A percentile compares a stretch with the other conserved stretches of the same genome.
Evolutionary conservation across 2,888 invertebrate species (phyloP).

Genomic region (Bugula neritina): DNA sequence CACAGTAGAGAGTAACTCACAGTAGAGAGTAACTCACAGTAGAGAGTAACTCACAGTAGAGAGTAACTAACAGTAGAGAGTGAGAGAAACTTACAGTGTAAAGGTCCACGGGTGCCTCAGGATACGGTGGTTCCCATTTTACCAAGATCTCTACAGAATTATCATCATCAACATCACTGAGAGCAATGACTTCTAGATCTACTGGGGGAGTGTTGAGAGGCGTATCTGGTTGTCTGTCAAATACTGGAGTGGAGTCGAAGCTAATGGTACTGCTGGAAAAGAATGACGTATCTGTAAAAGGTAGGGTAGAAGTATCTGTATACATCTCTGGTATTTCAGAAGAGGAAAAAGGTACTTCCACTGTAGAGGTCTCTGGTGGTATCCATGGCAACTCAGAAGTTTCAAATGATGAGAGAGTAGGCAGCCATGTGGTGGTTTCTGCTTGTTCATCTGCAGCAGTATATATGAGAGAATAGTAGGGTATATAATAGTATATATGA

Average conservation of each 20-base stretch:
- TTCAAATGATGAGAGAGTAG: not conserved
- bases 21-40: no score
- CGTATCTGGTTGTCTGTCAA: not conserved
- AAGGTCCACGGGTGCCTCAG: not conserved
- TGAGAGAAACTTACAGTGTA: conserved; percentile 20
- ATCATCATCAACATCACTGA: not conserved
- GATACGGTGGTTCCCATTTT: not conserved
- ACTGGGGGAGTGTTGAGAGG: not conserved
- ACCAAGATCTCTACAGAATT: conserved; percentile 8
- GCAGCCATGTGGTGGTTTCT: not conserved
- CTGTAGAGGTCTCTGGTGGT: not conserved
- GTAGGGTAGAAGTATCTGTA: not conserved
- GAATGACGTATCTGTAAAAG: not conserved
- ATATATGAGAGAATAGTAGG: no score
- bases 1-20: no score
- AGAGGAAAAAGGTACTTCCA: not conserved
- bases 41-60: no score
- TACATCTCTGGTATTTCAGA: no score
- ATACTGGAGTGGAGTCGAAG: not conserved
- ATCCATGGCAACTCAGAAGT: not conserved
- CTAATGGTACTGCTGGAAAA: not conserved
- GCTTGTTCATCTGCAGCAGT: not conserved
- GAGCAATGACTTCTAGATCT: conserved; percentile 1
- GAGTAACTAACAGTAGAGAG: no score
- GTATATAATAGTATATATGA: no score